Percentiles rank a stretch among this genome's conserved stretches.
Conservation (phyloP, 2,888 invertebrate species). For the Drosophila aldrichi region DNA sequence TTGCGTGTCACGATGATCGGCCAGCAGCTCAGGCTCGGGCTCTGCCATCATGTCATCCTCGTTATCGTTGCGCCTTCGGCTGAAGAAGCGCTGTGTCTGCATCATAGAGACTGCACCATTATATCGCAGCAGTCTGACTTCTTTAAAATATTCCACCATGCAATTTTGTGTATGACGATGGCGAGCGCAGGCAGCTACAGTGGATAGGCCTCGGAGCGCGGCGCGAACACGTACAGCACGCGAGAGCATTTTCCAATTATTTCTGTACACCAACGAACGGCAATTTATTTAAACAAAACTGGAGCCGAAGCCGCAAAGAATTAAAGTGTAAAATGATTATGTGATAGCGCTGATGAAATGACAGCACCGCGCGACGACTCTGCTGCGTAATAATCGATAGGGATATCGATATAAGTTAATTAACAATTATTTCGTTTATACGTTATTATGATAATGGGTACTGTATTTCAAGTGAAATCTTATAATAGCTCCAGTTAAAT, state of each 20-base stretch:
- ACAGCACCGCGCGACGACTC: conserved; percentile 37
- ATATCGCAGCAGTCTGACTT: conserved; percentile 34
- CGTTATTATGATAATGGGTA: not conserved
- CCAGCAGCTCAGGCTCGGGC: conserved; percentile 58
- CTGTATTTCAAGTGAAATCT: no score
- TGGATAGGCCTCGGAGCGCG: conserved; percentile 57
- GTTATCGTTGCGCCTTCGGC: conserved; percentile 59
- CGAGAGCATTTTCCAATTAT: conserved; percentile 48
- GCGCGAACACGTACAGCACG: conserved; percentile 63
- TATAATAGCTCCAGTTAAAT: no score
- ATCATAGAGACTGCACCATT: conserved; percentile 42
- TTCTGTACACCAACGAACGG: conserved; percentile 13
- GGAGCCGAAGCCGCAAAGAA: conserved; percentile 28
- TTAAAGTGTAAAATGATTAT: conserved; percentile 67
- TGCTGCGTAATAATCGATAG: conserved; percentile 18
- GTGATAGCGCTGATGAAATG: conserved; percentile 72
- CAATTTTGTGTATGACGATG: conserved; percentile 44
- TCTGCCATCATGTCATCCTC: conserved; percentile 56
- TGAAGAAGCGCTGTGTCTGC: conserved; percentile 57
- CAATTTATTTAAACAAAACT: conserved; percentile 51
- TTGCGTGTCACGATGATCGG: conserved; percentile 72
- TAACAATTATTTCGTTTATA: conserved; percentile 5
- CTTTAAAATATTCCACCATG: conserved; percentile 50
- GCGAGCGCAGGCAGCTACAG: conserved; percentile 41
- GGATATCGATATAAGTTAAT: conserved; percentile 26